Base-by-base conservation (phyloP, 2,888 invertebrate species). In the Plagodis dolabraria region DNA sequence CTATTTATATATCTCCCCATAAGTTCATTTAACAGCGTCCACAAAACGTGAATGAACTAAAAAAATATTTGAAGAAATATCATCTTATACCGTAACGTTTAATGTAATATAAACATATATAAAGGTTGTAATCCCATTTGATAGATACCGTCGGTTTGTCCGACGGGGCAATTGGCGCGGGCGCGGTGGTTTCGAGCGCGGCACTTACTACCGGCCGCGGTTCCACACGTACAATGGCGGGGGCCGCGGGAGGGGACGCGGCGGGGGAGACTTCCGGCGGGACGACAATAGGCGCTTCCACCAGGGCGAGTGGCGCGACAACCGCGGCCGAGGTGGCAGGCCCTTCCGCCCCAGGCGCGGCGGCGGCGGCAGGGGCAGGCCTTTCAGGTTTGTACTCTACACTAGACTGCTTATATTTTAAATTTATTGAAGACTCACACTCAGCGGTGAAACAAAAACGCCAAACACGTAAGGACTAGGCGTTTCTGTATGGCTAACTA, bases 201-300 rank as follows among this genome's bases (percentile, higher is more conserved):
- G 96, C 65, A 96, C 96, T 0, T 96, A 96, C 85, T 96, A 96
- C 89, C 95, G 96, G 71, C 96, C 96, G 0, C 94, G 96, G 65
- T 96, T 96, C 93, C 96, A 96, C 80, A 93, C 94, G 22, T 95
- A 94, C 85, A 94, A 93, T 80, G 93, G 95, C 53, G 93, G 94
- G 4, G 89, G 93, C 2, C 77, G 80, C 55, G 83, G 94, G n/a
- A 93, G 94, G 67, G 77, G 92, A 75, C 79, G 94, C 70, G 75
- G 89, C 62, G 86, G 91, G 40, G 81, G 79, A 0, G 92, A 92
- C 82, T 92, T 92, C 83, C 71, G 92, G 0, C 68, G 86, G 4
- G 82, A 88, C 72, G 87, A 87, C 72, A 77, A 77, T n/a, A 72
- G 89, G 0, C 76, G 87, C 48, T 87, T 87, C 79, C 83, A 72